A percentile compares a stretch with the other conserved stretches of the same genome.
These are phyloP conservation scores for Lampris megalopsis DNA, from an alignment of 2,113 vertebrate genomes.

Conservation along the genomic window DNA sequence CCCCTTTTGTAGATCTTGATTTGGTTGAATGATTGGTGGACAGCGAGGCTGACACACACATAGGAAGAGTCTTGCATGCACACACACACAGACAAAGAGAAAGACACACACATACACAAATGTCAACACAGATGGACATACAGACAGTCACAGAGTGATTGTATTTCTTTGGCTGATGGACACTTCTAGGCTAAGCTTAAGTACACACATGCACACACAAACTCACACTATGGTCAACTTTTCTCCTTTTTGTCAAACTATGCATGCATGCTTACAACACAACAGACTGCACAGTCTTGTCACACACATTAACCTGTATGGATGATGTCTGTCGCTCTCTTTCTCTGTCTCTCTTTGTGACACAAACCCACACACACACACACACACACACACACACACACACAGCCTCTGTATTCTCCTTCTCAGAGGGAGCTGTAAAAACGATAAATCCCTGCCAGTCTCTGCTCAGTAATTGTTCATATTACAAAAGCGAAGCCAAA, in stretches of 20 bases:
- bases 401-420: constrained; percentile 30
- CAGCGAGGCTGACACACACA: neutral
- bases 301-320: neutral
- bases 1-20: too few relatives aligned
- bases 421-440: constrained; percentile 53
- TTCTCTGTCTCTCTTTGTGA: constrained; percentile 17
- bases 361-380: constrained; percentile 21
- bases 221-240: too few relatives aligned
- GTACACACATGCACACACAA: too few relatives aligned
- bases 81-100: neutral
- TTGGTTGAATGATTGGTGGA: too few relatives aligned
- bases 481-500: constrained; percentile 54
- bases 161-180: too few relatives aligned
- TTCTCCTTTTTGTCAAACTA: too few relatives aligned
- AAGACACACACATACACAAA: too few relatives aligned
- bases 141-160: too few relatives aligned
- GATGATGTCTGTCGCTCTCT: constrained; percentile 10
- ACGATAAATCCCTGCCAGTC: constrained; percentile 62
- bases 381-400: constrained; percentile 26
- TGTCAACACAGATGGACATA: neutral
- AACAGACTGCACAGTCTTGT: neutral
- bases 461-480: constrained; percentile 65
- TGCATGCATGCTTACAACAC: too few relatives aligned
- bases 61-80: neutral
- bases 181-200: too few relatives aligned